phyloP scores from a whole-genome alignment of 2,888 invertebrate species.

The Parascotia fuliginaria region DNA sequence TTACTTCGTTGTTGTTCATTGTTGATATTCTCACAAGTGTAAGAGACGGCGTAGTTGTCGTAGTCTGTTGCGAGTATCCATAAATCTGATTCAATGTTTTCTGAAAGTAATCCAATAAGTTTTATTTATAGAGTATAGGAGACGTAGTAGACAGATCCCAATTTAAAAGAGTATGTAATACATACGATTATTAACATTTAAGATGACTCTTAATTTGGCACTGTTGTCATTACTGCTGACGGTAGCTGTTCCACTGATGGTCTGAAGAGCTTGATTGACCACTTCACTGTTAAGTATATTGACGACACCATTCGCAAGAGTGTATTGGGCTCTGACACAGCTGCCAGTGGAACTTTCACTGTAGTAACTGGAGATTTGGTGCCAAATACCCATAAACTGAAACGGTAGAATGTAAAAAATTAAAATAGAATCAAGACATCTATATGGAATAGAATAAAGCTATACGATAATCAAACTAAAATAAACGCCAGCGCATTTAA shows the following conservation, averaged over 20 bases:
- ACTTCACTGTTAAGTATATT: constrained; percentile 70
- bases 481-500: too few species aligned
- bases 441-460: too few species aligned
- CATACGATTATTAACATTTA: constrained; percentile 59
- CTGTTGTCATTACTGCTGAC: constrained; percentile 55
- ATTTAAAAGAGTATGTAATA: background rate
- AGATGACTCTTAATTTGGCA: constrained; percentile 60
- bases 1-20: constrained; percentile 77
- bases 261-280: constrained; percentile 54
- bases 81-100: constrained; percentile 44
- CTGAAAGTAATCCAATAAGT: constrained; percentile 42
- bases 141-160: too few species aligned
- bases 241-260: constrained; percentile 62
- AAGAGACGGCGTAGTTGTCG: constrained; percentile 86
- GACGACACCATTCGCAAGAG: constrained; percentile 44
- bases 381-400: constrained; percentile 75
- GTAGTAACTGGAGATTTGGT: constrained; percentile 65
- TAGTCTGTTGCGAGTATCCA: constrained; percentile 89
- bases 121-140: background rate
- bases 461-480: too few species aligned
- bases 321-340: constrained; percentile 65
- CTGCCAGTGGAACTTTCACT: constrained; percentile 55
- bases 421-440: too few species aligned
- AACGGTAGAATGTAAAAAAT: background rate
- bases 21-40: constrained; percentile 85